A percentile compares a stretch with the other conserved stretches of the same genome.
Conservation (phyloP, 2,888 invertebrate genomes). For the Crioceris asparagi region DNA sequence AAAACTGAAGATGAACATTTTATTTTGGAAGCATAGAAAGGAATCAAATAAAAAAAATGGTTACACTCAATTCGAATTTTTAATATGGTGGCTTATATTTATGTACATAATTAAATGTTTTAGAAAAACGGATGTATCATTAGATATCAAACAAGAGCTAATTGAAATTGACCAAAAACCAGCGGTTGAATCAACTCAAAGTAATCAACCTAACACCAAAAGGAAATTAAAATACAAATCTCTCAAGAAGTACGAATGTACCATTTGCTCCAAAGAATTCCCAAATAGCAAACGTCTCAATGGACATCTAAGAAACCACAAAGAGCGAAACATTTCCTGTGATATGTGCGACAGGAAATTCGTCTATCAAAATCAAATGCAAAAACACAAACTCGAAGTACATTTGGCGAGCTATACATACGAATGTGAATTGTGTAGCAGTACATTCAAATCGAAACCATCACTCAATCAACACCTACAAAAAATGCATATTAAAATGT, state of each 20-base stretch:
- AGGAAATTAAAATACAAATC: too few relatives aligned
- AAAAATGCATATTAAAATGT: conserved; percentile 39
- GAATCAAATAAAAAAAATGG: not conserved
- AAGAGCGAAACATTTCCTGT: conserved; percentile 17
- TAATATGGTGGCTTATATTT: not conserved
- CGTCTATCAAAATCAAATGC: conserved; percentile 14
- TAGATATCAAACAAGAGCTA: too few relatives aligned
- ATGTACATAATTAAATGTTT: not conserved
- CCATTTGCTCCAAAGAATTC: conserved; percentile 14
- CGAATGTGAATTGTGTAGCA: conserved; percentile 17
- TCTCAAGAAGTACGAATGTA: too few relatives aligned
- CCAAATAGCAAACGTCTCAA: conserved; percentile 8
- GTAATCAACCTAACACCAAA: too few relatives aligned
- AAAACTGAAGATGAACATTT: too few relatives aligned
- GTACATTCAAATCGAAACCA: conserved; percentile 17
- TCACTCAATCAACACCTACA: conserved; percentile 17
- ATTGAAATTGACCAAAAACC: too few relatives aligned
- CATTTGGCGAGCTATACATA: conserved; percentile 16
- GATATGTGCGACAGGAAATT: conserved; percentile 21
- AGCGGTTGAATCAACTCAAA: too few relatives aligned
- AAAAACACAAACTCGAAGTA: conserved; percentile 16
- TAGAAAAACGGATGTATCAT: not conserved
- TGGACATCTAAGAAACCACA: conserved; percentile 15
- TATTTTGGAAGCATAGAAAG: too few relatives aligned
- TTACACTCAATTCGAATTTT: not conserved